Conservation (phyloP, 2,113 vertebrate genomes). For the Emydocephalus ijimae region DNA sequence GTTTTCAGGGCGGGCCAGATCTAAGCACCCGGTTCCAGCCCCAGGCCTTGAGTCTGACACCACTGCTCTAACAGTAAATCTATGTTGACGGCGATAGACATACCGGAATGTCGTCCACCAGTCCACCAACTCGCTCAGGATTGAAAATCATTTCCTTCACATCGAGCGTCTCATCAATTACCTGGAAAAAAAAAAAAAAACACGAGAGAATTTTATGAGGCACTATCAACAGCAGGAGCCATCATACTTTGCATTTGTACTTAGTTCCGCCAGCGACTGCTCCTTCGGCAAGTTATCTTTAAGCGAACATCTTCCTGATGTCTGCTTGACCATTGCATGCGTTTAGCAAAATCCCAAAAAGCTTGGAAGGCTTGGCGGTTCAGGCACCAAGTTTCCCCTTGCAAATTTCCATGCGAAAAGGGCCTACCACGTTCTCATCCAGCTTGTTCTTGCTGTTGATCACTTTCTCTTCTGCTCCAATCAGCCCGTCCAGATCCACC, state of each 20-base stretch:
- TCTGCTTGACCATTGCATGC: not conserved
- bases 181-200: constrained; percentile 76
- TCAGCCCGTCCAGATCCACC: constrained; percentile 83
- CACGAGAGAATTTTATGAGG: constrained; percentile 65
- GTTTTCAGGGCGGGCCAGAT: too few species aligned
- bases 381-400: not conserved
- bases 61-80: rapidly evolving
- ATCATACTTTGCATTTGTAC: rapidly evolving
- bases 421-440: constrained; percentile 87
- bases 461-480: constrained; percentile 88
- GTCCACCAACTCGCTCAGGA: constrained; percentile 87
- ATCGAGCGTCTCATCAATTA: constrained; percentile 94
- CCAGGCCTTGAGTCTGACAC: too few species aligned
- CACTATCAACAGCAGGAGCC: not conserved
- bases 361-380: not conserved
- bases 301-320: not conserved
- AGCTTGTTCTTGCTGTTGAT: constrained; percentile 92
- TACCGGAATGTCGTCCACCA: constrained; percentile 88
- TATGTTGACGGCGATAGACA: constrained; percentile 52
- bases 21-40: too few species aligned
- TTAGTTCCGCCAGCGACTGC: not conserved
- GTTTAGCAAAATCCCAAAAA: not conserved
- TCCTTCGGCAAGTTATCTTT: not conserved
- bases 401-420: not conserved
- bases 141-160: constrained; percentile 96